A percentile compares a stretch with the other conserved stretches of the same genome.
phyloP scores from a whole-genome alignment of 2,888 invertebrate species.

The Platerodrilus igneus region DNA sequence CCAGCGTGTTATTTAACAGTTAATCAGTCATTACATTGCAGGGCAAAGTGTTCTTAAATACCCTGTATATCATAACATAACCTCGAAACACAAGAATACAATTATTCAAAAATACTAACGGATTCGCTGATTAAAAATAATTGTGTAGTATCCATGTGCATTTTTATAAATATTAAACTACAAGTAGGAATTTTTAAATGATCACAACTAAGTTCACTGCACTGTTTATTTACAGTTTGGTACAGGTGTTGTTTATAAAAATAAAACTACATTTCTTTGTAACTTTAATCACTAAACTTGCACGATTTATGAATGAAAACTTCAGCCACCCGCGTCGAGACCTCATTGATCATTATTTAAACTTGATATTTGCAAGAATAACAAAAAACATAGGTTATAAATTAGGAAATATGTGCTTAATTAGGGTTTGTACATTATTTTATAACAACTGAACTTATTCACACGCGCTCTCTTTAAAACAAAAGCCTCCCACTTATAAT shows the following conservation, averaged over 20 bases:
- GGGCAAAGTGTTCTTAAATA: constrained; percentile 25
- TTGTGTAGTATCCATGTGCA: constrained; percentile 43
- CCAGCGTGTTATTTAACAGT: constrained; percentile 44
- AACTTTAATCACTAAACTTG: constrained; percentile 14
- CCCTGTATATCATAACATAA: constrained; percentile 27
- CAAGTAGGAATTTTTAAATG: constrained; percentile 20
- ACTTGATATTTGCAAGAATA: constrained; percentile 15
- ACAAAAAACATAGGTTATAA: constrained; percentile 26
- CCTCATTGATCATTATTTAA: constrained; percentile 14
- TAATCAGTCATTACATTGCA: constrained; percentile 40
- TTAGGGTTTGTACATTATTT: no score
- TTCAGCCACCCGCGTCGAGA: constrained; percentile 5
- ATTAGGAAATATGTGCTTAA: no score
- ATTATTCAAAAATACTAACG: constrained; percentile 4
- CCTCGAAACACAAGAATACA: constrained; percentile 12
- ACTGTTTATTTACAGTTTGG: constrained; percentile 43
- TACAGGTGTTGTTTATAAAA: constrained; percentile 42
- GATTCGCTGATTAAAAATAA: constrained; percentile 2
- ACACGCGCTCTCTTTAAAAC: constrained; percentile 30
- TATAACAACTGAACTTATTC: constrained; percentile 20
- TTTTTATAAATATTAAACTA: constrained; percentile 27
- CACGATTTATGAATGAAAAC: constrained; percentile 19
- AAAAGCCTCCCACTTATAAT: constrained; percentile 29
- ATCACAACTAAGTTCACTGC: constrained; percentile 42
- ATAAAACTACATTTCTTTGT: constrained; percentile 20